phyloP scores from a whole-genome alignment of 1,140 invertebrate genomes.

The Marisa cornuarietis region DNA sequence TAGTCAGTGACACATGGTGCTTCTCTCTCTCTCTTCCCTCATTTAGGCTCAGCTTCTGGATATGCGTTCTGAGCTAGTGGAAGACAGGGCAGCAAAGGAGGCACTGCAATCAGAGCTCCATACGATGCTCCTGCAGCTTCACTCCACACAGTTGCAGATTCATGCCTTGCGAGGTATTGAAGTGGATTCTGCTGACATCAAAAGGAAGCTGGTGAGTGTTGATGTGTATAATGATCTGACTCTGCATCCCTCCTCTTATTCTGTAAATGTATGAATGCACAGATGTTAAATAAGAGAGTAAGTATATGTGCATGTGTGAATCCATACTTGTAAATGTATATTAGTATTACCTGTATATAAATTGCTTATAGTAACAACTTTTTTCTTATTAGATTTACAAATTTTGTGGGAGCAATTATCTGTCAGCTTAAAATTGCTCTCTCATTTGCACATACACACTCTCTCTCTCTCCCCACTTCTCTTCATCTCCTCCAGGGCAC shows the following conservation, averaged over 20 bases:
- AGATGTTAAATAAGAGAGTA: background rate
- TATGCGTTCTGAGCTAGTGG: constrained; percentile 76
- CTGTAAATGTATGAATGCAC: background rate
- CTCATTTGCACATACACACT: background rate
- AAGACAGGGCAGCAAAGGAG: constrained; percentile 72
- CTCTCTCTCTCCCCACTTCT: background rate
- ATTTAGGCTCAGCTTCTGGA: constrained; percentile 80
- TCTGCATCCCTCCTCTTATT: background rate
- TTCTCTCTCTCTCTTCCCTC: background rate
- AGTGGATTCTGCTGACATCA: constrained; percentile 69
- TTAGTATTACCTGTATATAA: background rate
- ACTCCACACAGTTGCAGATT: constrained; percentile 72
- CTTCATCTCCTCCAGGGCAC: background rate
- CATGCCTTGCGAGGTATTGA: constrained; percentile 58
- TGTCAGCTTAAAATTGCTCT: background rate
- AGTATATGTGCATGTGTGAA: background rate
- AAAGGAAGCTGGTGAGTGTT: constrained; percentile 68
- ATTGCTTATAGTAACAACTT: background rate
- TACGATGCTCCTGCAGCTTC: constrained; percentile 73
- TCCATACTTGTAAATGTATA: background rate
- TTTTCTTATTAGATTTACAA: background rate
- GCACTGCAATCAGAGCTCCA: constrained; percentile 74
- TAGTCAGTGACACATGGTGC: too few relatives aligned
- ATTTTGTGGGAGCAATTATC: background rate
- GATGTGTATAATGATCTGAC: background rate